These are phyloP conservation scores for Chloropsis hardwickii DNA, from an alignment of 2,113 vertebrate genomes.

Conservation along the genomic window DNA sequence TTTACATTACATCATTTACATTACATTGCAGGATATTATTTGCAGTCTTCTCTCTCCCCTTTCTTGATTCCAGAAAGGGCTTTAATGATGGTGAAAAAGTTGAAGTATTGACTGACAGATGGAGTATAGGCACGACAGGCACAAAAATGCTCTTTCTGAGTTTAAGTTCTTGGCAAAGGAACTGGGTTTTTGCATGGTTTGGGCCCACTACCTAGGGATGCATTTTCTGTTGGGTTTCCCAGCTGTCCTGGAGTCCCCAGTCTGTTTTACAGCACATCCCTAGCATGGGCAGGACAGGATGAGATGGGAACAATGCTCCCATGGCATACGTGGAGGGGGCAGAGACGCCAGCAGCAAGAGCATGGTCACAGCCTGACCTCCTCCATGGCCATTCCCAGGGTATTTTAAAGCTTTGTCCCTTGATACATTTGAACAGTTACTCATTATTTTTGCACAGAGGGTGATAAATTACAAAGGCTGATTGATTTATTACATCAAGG, in stretches of 20 bases:
- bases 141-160: neutral
- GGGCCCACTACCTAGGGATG: neutral
- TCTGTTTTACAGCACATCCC: neutral
- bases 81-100: neutral
- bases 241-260: neutral
- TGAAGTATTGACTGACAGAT: neutral
- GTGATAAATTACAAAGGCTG: neutral
- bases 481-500: conserved; percentile 3
- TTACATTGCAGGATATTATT: neutral
- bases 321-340: rapidly evolving
- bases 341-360: rapidly evolving
- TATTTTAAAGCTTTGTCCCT: neutral
- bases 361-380: neutral
- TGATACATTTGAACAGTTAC: neutral
- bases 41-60: neutral
- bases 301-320: rapidly evolving
- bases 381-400: neutral
- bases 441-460: neutral
- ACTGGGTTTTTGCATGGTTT: neutral
- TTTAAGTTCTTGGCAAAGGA: neutral
- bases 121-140: neutral
- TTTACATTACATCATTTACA: neutral
- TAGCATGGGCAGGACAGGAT: rapidly evolving
- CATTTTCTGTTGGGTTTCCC: neutral
- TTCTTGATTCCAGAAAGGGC: neutral